Evolutionary conservation across 2,113 vertebrate genomes (phyloP).

Genomic region (Zosterops borbonicus): DNA sequence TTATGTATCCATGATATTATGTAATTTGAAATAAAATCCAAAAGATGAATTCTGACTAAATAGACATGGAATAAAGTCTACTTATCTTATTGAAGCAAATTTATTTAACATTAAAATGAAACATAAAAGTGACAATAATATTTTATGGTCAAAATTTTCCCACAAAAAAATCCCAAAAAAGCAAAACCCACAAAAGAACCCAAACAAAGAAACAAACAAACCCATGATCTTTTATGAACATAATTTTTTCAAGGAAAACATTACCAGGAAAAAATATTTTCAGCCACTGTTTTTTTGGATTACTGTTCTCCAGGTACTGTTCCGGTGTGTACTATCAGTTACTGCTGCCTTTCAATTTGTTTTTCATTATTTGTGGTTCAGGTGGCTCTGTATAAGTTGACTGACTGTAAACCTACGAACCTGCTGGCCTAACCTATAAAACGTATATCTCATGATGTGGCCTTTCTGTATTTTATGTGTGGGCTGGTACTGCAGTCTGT

Average conservation of each 20-base stretch:
- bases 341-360: not conserved
- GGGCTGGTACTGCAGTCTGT: not conserved
- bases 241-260: not conserved
- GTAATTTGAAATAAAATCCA: not conserved
- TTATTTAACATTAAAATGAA: not conserved
- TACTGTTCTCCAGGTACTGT: not conserved
- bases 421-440: not conserved
- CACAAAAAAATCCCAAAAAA: not conserved
- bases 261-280: not conserved
- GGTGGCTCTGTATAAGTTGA: not conserved
- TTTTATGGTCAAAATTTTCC: not conserved
- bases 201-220: not conserved
- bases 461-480: not conserved
- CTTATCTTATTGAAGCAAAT: not conserved
- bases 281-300: fast-evolving
- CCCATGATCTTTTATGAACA: not conserved
- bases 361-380: not conserved
- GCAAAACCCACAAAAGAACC: not conserved
- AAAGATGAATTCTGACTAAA: not conserved
- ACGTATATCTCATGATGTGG: not conserved
- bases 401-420: not conserved
- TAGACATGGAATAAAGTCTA: not conserved
- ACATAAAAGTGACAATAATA: not conserved
- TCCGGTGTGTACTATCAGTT: not conserved
- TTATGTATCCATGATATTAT: not conserved